Conservation (phyloP, 2,797 vertebrate genomes). For the Melanotaenia nigrans region DNA sequence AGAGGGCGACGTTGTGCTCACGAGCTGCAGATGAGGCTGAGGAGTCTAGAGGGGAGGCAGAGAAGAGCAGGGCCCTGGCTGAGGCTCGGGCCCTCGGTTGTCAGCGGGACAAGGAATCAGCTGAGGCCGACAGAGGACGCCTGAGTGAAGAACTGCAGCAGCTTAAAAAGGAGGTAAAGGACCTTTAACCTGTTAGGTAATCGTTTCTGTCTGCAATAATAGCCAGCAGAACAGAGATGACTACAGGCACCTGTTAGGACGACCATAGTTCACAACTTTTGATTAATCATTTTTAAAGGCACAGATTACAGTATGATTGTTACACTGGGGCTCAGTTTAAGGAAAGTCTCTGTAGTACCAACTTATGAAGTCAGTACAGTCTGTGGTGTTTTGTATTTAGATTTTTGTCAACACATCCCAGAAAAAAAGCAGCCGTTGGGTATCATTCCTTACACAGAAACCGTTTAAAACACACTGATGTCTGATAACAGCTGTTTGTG, state of each 20-base stretch:
- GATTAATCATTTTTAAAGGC: too few relatives aligned
- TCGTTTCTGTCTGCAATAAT: neutral
- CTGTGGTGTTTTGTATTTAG: neutral
- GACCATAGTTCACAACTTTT: too few relatives aligned
- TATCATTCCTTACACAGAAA: too few relatives aligned
- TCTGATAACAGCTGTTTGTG: too few relatives aligned
- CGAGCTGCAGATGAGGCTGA: slow-evolving; percentile 65
- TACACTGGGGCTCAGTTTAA: too few relatives aligned
- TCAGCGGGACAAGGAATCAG: slow-evolving; percentile 68
- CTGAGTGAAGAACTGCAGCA: slow-evolving; percentile 73
- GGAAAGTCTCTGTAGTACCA: too few relatives aligned
- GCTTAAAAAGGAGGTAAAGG: slow-evolving; percentile 74
- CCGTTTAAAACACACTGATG: too few relatives aligned
- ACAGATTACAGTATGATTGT: too few relatives aligned
- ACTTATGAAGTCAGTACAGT: neutral
- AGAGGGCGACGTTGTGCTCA: slow-evolving; percentile 76
- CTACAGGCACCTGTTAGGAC: too few relatives aligned
- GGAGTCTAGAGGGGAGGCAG: slow-evolving; percentile 66
- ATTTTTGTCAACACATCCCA: neutral
- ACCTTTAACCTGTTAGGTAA: neutral
- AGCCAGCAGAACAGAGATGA: neutral
- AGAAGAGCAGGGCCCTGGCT: slow-evolving; percentile 68
- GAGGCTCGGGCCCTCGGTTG: slow-evolving; percentile 67
- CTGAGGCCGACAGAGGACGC: slow-evolving; percentile 58
- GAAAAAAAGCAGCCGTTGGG: neutral